These are phyloP conservation scores for Bombus impatiens DNA, from an alignment of 1,140 invertebrate genomes.

Conservation along the genomic window DNA sequence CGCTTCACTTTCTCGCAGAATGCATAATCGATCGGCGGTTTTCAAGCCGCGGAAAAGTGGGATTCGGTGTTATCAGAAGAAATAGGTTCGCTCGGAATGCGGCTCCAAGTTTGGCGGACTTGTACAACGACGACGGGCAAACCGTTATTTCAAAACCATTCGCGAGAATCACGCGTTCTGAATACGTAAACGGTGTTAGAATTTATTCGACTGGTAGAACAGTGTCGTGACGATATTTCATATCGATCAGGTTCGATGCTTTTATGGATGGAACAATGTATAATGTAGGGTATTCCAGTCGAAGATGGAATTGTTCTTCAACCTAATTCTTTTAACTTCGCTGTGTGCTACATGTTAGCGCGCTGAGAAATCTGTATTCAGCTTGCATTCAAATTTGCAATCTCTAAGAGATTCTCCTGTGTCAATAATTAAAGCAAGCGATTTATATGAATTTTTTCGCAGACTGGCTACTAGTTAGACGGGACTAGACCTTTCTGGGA, in stretches of 20 bases:
- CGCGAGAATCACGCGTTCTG: slow-evolving; percentile 49
- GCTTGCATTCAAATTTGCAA: too few species aligned
- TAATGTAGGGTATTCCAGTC: too few species aligned
- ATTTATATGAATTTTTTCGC: too few species aligned
- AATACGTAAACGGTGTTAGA: slow-evolving; percentile 50
- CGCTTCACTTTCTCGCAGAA: slow-evolving; percentile 52
- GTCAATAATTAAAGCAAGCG: too few species aligned
- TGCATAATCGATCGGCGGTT: slow-evolving; percentile 36
- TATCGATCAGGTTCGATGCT: slow-evolving; percentile 15
- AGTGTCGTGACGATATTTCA: slow-evolving; percentile 17
- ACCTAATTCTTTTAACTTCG: background rate
- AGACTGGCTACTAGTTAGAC: too few species aligned
- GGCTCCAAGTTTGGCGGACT: background rate
- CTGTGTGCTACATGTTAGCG: background rate
- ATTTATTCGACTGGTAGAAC: slow-evolving; percentile 48
- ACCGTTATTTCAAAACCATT: slow-evolving; percentile 59
- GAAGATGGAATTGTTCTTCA: background rate
- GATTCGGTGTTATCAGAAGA: slow-evolving; percentile 17
- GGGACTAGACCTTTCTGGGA: too few species aligned
- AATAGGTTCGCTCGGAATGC: slow-evolving; percentile 28
- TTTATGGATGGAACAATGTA: background rate
- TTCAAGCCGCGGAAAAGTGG: background rate
- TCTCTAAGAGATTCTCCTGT: too few species aligned
- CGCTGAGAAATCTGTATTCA: too few species aligned
- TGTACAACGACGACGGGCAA: background rate